Percentiles rank a stretch among this genome's conserved stretches.
phyloP scores from a whole-genome alignment of 2,888 invertebrate genomes.

The Gryllus longicercus region DNA sequence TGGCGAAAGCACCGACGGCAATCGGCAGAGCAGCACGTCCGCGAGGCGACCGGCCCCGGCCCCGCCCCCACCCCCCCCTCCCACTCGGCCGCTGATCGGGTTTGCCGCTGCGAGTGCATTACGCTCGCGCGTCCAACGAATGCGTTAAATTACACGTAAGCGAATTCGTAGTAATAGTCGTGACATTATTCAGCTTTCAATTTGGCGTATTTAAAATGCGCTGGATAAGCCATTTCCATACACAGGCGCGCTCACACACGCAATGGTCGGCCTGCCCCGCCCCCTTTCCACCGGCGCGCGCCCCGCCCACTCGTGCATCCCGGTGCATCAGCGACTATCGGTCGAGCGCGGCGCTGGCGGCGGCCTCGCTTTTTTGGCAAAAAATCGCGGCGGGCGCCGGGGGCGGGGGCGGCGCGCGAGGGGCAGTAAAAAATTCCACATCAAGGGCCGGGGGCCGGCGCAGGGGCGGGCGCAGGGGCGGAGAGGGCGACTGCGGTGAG shows the following conservation, averaged over 20 bases:
- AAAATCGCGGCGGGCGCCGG: neutral
- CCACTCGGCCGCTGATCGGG: neutral
- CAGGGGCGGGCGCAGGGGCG: neutral
- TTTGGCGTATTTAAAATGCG: neutral
- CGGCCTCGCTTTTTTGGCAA: neutral
- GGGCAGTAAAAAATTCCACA: slow-evolving; percentile 17
- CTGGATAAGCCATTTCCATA: slow-evolving; percentile 9
- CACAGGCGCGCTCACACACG: neutral
- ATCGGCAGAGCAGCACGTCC: too few relatives aligned
- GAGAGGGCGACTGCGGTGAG: neutral
- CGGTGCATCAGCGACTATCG: neutral
- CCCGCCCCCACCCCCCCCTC: too few relatives aligned
- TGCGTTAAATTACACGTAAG: neutral
- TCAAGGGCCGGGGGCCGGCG: neutral
- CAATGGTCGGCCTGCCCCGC: neutral
- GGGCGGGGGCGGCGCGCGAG: neutral
- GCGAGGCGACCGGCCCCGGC: too few relatives aligned
- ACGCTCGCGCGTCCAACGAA: neutral
- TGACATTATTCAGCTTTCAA: slow-evolving; percentile 1
- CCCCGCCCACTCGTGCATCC: neutral
- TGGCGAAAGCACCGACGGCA: too few relatives aligned
- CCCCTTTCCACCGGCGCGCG: neutral
- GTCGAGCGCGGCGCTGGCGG: neutral
- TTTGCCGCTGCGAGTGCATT: neutral
- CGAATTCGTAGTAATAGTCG: neutral